Percentiles rank a stretch among this genome's conserved stretches.
Evolutionary conservation across 2,888 invertebrate species (phyloP).

Genomic region (Panzeria rudis): DNA sequence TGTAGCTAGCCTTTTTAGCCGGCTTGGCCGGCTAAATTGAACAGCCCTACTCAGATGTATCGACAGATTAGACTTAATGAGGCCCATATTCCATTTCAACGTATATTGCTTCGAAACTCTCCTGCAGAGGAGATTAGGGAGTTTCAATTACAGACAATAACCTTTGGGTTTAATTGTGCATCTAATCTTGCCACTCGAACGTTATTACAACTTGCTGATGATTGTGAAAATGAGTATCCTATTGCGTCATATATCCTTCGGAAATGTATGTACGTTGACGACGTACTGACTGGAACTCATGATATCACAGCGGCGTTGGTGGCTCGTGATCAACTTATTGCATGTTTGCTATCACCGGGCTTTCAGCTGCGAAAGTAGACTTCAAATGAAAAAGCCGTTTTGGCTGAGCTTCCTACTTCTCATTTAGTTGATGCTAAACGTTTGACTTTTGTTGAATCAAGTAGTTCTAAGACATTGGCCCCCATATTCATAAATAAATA

Average conservation of each 20-base stretch:
- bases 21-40: too few species aligned
- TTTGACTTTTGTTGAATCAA: neutral
- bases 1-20: too few species aligned
- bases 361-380: neutral
- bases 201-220: neutral
- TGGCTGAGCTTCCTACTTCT: too few species aligned
- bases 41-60: too few species aligned
- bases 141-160: constrained; percentile 65
- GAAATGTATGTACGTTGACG: too few species aligned
- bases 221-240: neutral
- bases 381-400: too few species aligned
- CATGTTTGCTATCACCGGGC: constrained; percentile 15
- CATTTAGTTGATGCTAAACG: neutral
- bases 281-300: too few species aligned
- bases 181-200: neutral
- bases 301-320: neutral
- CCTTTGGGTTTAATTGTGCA: constrained; percentile 49
- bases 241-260: too few species aligned
- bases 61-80: too few species aligned
- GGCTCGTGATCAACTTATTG: constrained; percentile 55
- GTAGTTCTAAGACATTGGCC: constrained; percentile 18
- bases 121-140: constrained; percentile 32
- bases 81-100: neutral
- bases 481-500: too few species aligned
- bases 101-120: neutral